Percentiles rank a stretch among this genome's conserved stretches.
Conservation (phyloP, 2,797 vertebrate genomes). For the Brotula barbata region DNA sequence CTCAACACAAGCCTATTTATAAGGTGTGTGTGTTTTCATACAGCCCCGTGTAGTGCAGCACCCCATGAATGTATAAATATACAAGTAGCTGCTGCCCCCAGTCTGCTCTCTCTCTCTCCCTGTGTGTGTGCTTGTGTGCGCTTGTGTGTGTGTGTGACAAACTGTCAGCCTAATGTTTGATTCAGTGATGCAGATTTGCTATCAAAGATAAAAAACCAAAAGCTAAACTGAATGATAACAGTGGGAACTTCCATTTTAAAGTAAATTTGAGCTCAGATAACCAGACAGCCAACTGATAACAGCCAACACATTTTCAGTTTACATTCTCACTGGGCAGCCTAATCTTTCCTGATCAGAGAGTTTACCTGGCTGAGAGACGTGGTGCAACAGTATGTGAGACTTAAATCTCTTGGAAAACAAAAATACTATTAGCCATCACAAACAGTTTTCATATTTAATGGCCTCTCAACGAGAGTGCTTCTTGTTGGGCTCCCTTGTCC, state of each 20-base stretch:
- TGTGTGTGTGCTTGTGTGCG: too few relatives aligned
- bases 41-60: constrained; percentile 52
- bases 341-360: constrained; percentile 46
- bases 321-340: constrained; percentile 14
- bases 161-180: constrained; percentile 40
- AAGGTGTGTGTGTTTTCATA: constrained; percentile 50
- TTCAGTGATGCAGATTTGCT: constrained; percentile 39
- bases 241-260: not conserved
- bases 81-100: constrained; percentile 61
- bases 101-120: constrained; percentile 24
- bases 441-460: constrained; percentile 79
- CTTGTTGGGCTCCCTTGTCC: constrained; percentile 47
- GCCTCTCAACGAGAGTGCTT: constrained; percentile 61
- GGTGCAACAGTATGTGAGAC: constrained; percentile 9
- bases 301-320: constrained; percentile 32
- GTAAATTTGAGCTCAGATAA: constrained; percentile 4
- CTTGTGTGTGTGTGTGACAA: constrained; percentile 19
- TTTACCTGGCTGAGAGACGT: constrained; percentile 26
- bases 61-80: constrained; percentile 76
- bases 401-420: constrained; percentile 58
- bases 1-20: constrained; percentile 70
- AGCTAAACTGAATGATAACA: constrained; percentile 5
- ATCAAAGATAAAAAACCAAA: constrained; percentile 1
- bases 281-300: not conserved
- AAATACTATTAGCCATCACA: constrained; percentile 67